Evolutionary conservation across 2,113 vertebrate genomes (phyloP).

Genomic region (Stigmatopora nigra): DNA sequence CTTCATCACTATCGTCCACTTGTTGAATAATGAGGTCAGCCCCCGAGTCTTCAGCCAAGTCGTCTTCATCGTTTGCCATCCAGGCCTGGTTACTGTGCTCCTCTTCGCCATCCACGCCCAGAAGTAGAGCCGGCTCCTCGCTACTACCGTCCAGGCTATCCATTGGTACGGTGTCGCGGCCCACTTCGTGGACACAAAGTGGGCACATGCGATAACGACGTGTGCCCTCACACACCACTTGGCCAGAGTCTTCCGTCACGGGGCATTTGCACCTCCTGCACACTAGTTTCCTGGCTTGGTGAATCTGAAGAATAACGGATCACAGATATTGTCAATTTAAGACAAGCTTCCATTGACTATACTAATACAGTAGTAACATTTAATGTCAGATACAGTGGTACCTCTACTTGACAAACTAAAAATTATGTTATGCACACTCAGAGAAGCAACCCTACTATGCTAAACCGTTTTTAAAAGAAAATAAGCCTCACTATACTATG

Average conservation of each 20-base stretch:
- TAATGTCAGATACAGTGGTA: no score
- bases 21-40: slow-evolving; percentile 90
- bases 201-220: slow-evolving; percentile 89
- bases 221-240: slow-evolving; percentile 89
- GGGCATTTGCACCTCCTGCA: slow-evolving; percentile 94
- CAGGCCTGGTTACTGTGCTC: slow-evolving; percentile 78
- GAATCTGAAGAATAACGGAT: slow-evolving; percentile 73
- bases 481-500: no score
- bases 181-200: slow-evolving; percentile 83
- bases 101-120: slow-evolving; percentile 78
- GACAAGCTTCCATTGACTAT: no score
- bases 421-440: no score
- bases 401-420: no score
- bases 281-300: slow-evolving; percentile 92
- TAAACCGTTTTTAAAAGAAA: no score
- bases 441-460: no score
- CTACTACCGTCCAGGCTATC: slow-evolving; percentile 70
- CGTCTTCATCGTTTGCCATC: slow-evolving; percentile 77
- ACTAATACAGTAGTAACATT: no score
- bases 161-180: slow-evolving; percentile 79
- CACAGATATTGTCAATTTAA: not conserved
- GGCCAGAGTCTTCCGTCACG: slow-evolving; percentile 87
- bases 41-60: slow-evolving; percentile 88
- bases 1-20: slow-evolving; percentile 92
- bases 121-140: slow-evolving; percentile 66